Evolutionary conservation across 2,113 vertebrate species (phyloP).

Genomic region (Climacteris rufus): DNA sequence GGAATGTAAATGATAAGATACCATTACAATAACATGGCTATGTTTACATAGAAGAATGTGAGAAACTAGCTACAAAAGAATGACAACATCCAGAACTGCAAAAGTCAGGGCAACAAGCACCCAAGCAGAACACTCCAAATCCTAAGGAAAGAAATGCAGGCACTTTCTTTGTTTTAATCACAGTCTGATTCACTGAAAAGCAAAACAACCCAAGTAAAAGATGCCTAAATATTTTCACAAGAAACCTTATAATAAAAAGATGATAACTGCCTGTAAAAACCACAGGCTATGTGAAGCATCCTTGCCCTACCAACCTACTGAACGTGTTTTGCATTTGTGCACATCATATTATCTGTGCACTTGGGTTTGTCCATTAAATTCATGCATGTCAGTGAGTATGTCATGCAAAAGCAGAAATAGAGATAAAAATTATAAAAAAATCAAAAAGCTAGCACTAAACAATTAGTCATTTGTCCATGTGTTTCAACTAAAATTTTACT

Average conservation of each 20-base stretch:
- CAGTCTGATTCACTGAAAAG: background rate
- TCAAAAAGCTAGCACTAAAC: background rate
- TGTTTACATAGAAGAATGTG: too few species aligned
- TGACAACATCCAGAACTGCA: too few species aligned
- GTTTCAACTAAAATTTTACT: background rate
- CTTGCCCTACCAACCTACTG: background rate
- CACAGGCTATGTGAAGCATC: background rate
- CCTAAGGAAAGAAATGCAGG: background rate
- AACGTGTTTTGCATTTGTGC: background rate
- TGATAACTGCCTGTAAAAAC: background rate
- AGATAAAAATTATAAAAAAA: background rate
- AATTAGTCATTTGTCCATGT: background rate
- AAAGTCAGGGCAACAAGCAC: too few species aligned
- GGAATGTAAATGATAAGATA: too few species aligned
- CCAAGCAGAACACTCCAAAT: background rate
- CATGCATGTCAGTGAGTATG: accelerated
- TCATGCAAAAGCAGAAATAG: background rate
- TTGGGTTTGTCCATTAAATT: background rate
- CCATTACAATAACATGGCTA: too few species aligned
- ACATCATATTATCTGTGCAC: background rate
- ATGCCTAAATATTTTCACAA: background rate
- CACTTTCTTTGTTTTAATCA: background rate
- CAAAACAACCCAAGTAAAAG: background rate
- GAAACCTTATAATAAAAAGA: background rate
- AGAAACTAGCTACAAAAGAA: too few species aligned